A percentile compares a stretch with the other conserved stretches of the same genome.
Evolutionary conservation across 1,140 invertebrate genomes (phyloP).

Genomic region (Manduca sexta): DNA sequence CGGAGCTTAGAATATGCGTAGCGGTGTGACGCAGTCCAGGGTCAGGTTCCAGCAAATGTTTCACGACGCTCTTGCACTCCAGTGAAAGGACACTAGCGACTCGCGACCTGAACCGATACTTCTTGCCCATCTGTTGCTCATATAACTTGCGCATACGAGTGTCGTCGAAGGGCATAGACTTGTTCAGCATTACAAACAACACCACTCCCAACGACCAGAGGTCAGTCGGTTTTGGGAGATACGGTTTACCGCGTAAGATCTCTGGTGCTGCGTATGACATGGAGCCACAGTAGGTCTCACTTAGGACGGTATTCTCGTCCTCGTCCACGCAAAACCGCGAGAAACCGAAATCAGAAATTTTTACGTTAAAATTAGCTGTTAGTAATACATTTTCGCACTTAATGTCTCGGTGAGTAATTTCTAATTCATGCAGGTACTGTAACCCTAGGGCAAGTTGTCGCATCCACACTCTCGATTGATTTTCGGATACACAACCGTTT

Average conservation of each 20-base stretch:
- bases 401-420: slow-evolving; percentile 83
- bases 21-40: slow-evolving; percentile 50
- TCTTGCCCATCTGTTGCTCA: slow-evolving; percentile 74
- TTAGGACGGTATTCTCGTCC: slow-evolving; percentile 72
- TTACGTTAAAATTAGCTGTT: slow-evolving; percentile 80
- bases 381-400: slow-evolving; percentile 88
- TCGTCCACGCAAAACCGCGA: slow-evolving; percentile 71
- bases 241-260: slow-evolving; percentile 77
- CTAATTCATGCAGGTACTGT: slow-evolving; percentile 81
- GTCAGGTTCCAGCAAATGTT: slow-evolving; percentile 79
- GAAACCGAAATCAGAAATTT: slow-evolving; percentile 89
- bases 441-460: slow-evolving; percentile 78
- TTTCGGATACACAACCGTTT: slow-evolving; percentile 77
- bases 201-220: slow-evolving; percentile 82
- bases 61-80: slow-evolving; percentile 74
- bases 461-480: slow-evolving; percentile 79
- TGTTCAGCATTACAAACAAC: slow-evolving; percentile 82
- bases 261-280: slow-evolving; percentile 83
- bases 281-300: slow-evolving; percentile 83
- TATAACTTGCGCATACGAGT: slow-evolving; percentile 81
- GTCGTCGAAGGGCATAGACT: slow-evolving; percentile 89
- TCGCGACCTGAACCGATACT: slow-evolving; percentile 79
- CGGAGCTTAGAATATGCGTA: slow-evolving; percentile 46
- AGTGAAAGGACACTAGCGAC: slow-evolving; percentile 64
- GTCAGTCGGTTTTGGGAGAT: slow-evolving; percentile 78